Percentiles rank a stretch among this genome's conserved stretches.
Conservation (phyloP, 2,113 vertebrate genomes). For the Nothobranchius furzeri region DNA sequence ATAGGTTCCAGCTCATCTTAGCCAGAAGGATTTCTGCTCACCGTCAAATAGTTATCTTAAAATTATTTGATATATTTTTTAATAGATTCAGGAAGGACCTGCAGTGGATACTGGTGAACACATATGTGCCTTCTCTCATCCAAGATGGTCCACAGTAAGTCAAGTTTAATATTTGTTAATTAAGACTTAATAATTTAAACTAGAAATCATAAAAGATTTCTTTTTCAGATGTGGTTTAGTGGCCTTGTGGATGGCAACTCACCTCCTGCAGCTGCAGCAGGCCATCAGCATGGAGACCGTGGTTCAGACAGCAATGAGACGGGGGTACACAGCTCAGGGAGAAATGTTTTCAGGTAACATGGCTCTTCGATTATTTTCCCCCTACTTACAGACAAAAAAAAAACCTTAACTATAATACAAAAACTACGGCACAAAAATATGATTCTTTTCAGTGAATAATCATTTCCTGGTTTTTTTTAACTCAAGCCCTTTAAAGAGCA, state of each 20-base stretch:
- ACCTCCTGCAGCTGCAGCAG: conserved; percentile 61
- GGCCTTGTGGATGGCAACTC: conserved; percentile 88
- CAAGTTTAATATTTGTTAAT: background rate
- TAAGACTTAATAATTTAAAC: background rate
- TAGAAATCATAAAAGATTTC: background rate
- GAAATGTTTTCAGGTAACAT: conserved; percentile 91
- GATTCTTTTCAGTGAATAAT: too few relatives aligned
- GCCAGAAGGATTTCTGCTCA: too few relatives aligned
- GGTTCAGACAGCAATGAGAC: conserved; percentile 73
- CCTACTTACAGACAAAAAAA: too few relatives aligned
- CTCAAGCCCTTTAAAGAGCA: too few relatives aligned
- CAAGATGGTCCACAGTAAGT: conserved; percentile 93
- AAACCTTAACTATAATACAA: too few relatives aligned
- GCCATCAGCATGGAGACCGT: conserved; percentile 76
- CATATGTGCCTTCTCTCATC: conserved; percentile 87
- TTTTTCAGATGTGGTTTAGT: conserved; percentile 86
- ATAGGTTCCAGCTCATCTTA: background rate
- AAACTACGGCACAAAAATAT: too few relatives aligned
- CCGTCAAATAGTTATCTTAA: too few relatives aligned
- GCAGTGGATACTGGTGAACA: conserved; percentile 86
- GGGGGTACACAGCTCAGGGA: conserved; percentile 85
- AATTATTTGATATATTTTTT: background rate
- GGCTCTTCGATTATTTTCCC: too few relatives aligned
- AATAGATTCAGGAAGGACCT: conserved; percentile 84
- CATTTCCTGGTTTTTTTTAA: too few relatives aligned